Conservation (phyloP, 2,113 vertebrate genomes). For the Hoplias malabaricus region DNA sequence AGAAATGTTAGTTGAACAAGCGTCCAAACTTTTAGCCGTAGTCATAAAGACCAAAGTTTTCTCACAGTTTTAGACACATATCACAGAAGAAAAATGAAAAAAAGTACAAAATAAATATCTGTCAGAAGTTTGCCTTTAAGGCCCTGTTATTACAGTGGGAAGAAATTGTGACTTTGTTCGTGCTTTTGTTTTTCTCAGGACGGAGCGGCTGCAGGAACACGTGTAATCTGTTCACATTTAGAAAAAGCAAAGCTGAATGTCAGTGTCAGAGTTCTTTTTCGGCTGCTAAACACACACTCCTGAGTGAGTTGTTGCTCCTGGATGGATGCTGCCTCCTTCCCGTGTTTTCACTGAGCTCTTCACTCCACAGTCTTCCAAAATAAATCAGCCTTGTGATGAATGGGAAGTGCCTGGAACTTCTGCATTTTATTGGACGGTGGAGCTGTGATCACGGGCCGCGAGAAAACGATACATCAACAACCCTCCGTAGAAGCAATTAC, state of each 20-base stretch:
- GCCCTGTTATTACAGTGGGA: background rate
- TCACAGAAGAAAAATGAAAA: background rate
- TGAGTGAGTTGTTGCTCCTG: background rate
- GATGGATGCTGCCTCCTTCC: slow-evolving; percentile 2
- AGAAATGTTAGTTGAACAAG: too few species aligned
- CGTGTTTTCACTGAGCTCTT: slow-evolving; percentile 5
- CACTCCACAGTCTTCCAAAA: slow-evolving; percentile 9
- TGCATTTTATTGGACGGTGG: slow-evolving; percentile 54
- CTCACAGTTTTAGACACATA: background rate
- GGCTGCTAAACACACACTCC: background rate
- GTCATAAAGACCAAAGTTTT: background rate
- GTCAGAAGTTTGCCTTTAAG: background rate
- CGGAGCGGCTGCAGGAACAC: background rate
- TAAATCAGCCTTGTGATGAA: slow-evolving; percentile 53
- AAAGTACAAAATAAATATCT: background rate
- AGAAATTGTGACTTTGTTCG: background rate
- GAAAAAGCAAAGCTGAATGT: background rate
- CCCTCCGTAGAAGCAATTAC: slow-evolving; percentile 57
- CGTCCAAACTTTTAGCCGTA: background rate
- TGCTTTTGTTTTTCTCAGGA: background rate
- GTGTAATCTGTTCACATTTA: background rate
- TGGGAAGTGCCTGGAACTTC: slow-evolving; percentile 40
- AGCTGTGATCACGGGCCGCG: slow-evolving; percentile 38
- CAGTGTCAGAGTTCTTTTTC: background rate
- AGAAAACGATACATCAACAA: slow-evolving; percentile 54